These are phyloP conservation scores for Noctua comes DNA, from an alignment of 2,888 invertebrate species.

Conservation along the genomic window DNA sequence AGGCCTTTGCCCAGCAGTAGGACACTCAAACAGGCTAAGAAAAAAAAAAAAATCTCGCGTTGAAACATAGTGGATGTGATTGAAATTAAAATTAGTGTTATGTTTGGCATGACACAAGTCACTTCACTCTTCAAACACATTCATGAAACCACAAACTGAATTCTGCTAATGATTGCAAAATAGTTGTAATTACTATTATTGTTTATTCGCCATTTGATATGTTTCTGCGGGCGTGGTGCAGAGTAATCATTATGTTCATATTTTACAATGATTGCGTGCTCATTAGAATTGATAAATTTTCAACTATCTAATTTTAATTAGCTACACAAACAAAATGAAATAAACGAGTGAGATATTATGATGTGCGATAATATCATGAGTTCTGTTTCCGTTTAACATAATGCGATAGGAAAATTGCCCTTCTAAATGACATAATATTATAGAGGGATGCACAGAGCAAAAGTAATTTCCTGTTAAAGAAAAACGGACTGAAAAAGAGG, in stretches of 20 bases:
- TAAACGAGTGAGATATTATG: neutral
- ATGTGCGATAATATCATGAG: neutral
- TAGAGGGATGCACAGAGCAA: slow-evolving; percentile 10
- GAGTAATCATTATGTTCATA: neutral
- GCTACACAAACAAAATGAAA: neutral
- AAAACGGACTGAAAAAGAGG: neutral
- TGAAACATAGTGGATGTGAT: neutral
- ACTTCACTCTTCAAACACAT: neutral
- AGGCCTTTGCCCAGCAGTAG: no score
- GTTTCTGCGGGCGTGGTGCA: neutral
- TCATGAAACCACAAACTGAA: neutral
- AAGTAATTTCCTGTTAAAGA: slow-evolving; percentile 49
- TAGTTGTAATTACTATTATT: neutral
- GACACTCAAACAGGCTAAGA: no score
- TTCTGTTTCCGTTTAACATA: neutral
- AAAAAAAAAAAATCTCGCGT: no score
- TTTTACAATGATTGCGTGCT: neutral
- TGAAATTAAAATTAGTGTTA: neutral
- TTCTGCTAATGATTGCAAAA: neutral
- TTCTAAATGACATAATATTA: neutral
- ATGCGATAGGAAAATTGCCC: neutral
- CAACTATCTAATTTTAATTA: neutral
- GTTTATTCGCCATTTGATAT: neutral
- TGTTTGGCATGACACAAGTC: neutral
- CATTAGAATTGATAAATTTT: neutral